These are phyloP conservation scores for Scylla paramamosain DNA, from an alignment of 1,140 invertebrate species.

Conservation along the genomic window DNA sequence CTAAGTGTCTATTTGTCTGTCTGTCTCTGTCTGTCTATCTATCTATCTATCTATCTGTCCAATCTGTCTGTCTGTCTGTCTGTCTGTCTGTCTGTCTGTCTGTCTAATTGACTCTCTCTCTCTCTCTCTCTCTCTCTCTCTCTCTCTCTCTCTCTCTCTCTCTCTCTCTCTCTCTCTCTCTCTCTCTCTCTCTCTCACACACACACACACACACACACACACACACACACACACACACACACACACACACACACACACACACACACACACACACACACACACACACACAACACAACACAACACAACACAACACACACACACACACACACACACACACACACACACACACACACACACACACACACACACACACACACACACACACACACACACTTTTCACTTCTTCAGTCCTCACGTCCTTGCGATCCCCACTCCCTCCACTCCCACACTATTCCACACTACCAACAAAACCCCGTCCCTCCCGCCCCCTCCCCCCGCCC, in stretches of 20 bases:
- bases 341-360: not conserved
- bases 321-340: not conserved
- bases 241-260: not conserved
- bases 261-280: not conserved
- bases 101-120: not conserved
- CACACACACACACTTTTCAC: not conserved
- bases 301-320: not conserved
- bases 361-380: not conserved
- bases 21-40: too few relatives aligned
- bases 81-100: too few relatives aligned
- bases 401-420: not conserved
- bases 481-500: not conserved
- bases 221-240: not conserved
- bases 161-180: too few relatives aligned
- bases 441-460: not conserved
- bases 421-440: not conserved
- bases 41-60: not conserved
- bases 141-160: not conserved
- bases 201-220: not conserved
- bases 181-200: not conserved
- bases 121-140: conserved; percentile 33
- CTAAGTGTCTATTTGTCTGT: too few relatives aligned
- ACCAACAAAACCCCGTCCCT: not conserved
- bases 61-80: too few relatives aligned
- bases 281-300: too few relatives aligned